phyloP scores from a whole-genome alignment of 2,113 vertebrate species.

The Eubucco bourcierii region DNA sequence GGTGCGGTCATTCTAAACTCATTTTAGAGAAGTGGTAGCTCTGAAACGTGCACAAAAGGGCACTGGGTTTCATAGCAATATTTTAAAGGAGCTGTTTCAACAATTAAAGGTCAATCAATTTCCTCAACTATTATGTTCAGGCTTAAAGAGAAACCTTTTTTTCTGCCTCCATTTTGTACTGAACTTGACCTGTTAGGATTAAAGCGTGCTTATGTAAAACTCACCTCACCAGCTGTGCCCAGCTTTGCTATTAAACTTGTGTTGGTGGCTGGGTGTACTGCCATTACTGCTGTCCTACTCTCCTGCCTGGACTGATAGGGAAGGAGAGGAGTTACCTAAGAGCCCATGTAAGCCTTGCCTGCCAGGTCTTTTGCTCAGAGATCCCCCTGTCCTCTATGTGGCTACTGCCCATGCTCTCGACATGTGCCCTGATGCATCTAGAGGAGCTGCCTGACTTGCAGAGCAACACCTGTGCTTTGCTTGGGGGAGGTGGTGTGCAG shows the following conservation, averaged over 20 bases:
- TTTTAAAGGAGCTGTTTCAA: neutral
- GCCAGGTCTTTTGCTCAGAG: neutral
- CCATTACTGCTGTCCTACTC: neutral
- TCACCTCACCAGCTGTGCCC: neutral
- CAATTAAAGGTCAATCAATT: neutral
- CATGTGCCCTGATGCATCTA: neutral
- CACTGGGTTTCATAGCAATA: neutral
- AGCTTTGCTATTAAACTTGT: rapidly evolving
- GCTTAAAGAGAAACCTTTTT: neutral
- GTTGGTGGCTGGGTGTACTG: rapidly evolving
- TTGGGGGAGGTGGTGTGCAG: no score
- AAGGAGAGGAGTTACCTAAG: neutral
- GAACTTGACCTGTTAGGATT: neutral
- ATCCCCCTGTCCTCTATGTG: neutral
- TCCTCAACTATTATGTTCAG: neutral
- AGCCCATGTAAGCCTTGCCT: neutral
- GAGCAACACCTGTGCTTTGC: neutral
- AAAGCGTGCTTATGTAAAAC: neutral
- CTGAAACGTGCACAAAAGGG: neutral
- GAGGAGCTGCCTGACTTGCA: rapidly evolving
- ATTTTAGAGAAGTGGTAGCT: neutral
- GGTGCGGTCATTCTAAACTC: neutral
- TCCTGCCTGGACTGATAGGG: neutral
- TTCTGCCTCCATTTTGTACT: neutral
- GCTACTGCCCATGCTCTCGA: neutral